A percentile compares a stretch with the other conserved stretches of the same genome.
Conservation (phyloP, 1,140 invertebrate species). For the Platyura marginata region DNA sequence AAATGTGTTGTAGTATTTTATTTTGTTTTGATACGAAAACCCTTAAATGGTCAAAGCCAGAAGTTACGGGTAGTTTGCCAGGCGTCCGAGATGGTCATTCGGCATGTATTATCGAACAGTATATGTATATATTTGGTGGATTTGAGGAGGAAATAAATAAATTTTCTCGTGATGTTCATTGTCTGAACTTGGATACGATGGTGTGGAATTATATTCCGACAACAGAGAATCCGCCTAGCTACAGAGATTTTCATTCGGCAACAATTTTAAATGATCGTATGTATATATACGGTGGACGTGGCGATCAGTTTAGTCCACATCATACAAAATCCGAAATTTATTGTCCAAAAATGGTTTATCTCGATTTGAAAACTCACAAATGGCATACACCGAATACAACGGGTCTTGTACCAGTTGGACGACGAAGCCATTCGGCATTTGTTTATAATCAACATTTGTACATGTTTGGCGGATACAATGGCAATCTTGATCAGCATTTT, state of each 20-base stretch:
- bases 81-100: constrained; percentile 76
- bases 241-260: constrained; percentile 77
- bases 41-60: constrained; percentile 44
- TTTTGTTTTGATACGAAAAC: constrained; percentile 63
- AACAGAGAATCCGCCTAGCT: constrained; percentile 38
- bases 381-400: constrained; percentile 43
- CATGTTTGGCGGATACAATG: constrained; percentile 79
- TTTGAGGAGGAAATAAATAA: constrained; percentile 59
- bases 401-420: constrained; percentile 42
- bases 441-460: constrained; percentile 55
- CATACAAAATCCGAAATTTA: constrained; percentile 54
- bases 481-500: constrained; percentile 50
- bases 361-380: constrained; percentile 45
- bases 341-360: constrained; percentile 53
- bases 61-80: constrained; percentile 45
- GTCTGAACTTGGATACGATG: constrained; percentile 51
- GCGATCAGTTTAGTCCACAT: constrained; percentile 41
- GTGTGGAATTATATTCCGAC: constrained; percentile 46
- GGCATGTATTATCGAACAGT: constrained; percentile 58
- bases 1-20: constrained; percentile 54
- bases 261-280: constrained; percentile 51
- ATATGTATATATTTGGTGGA: constrained; percentile 84
- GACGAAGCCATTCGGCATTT: constrained; percentile 65
- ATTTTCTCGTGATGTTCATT: constrained; percentile 64
- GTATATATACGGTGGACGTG: constrained; percentile 76